These are phyloP conservation scores for Phengaris alcon DNA, from an alignment of 2,888 invertebrate genomes.

Conservation along the genomic window DNA sequence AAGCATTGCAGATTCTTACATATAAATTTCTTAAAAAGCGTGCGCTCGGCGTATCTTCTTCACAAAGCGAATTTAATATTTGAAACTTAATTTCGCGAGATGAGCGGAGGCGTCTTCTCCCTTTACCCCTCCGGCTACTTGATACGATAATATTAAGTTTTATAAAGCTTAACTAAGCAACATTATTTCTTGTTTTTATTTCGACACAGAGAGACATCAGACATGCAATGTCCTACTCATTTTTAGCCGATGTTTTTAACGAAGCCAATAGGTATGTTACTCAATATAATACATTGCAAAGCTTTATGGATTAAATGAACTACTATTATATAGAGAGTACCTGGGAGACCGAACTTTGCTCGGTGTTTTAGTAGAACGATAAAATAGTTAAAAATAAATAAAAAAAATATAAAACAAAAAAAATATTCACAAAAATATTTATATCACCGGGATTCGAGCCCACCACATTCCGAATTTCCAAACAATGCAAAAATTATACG, in stretches of 20 bases:
- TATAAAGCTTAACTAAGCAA: slow-evolving; percentile 38
- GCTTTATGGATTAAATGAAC: too few relatives aligned
- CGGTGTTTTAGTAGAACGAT: too few relatives aligned
- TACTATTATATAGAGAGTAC: too few relatives aligned
- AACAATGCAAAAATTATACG: too few relatives aligned
- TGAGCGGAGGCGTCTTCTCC: slow-evolving; percentile 46
- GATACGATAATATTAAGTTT: slow-evolving; percentile 38
- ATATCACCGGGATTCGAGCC: too few relatives aligned
- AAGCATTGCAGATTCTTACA: slow-evolving; percentile 26
- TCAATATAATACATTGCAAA: too few relatives aligned
- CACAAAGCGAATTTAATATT: slow-evolving; percentile 70
- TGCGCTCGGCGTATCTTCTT: slow-evolving; percentile 50
- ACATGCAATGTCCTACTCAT: not conserved
- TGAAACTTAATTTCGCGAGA: slow-evolving; percentile 70
- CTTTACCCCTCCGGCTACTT: slow-evolving; percentile 30
- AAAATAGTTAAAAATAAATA: too few relatives aligned
- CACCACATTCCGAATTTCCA: too few relatives aligned
- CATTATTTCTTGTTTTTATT: not conserved
- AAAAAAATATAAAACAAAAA: too few relatives aligned
- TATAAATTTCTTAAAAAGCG: slow-evolving; percentile 32
- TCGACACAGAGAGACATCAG: not conserved
- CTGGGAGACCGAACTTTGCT: too few relatives aligned
- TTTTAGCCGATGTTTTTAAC: not conserved
- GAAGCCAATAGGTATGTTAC: too few relatives aligned
- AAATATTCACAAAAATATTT: too few relatives aligned